Conservation (phyloP, 2,888 invertebrate species). For the Melinopterus prodromus region DNA sequence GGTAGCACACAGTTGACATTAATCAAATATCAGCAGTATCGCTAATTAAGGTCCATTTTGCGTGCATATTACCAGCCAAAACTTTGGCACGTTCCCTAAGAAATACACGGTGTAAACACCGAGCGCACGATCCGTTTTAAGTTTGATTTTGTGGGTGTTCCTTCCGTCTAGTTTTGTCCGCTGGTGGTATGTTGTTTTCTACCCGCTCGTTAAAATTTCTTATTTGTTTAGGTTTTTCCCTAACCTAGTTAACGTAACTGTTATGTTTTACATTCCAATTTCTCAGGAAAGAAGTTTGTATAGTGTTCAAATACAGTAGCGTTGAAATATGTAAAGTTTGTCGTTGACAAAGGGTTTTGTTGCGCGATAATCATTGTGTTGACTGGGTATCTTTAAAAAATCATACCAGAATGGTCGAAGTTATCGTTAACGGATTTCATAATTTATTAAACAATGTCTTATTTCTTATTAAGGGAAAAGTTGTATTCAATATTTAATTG, state of each 20-base stretch:
- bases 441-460: too few species aligned
- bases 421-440: too few species aligned
- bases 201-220: background rate
- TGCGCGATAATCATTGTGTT: too few species aligned
- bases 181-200: background rate
- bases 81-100: background rate
- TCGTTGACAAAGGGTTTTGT: background rate
- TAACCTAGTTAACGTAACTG: background rate
- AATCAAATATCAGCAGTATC: background rate
- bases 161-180: background rate
- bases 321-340: too few species aligned
- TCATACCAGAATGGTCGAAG: too few species aligned
- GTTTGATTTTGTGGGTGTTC: background rate
- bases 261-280: background rate
- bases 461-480: too few species aligned
- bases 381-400: too few species aligned
- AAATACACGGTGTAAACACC: background rate
- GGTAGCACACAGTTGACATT: background rate
- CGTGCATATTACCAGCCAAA: background rate
- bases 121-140: background rate
- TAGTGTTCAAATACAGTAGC: background rate
- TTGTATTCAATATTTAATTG: too few species aligned
- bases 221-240: background rate
- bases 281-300: background rate
- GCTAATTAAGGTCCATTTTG: background rate